A percentile compares a stretch with the other conserved stretches of the same genome.
phyloP scores from a whole-genome alignment of 2,797 vertebrate genomes.

The Ptychobarbus kaznakovi region DNA sequence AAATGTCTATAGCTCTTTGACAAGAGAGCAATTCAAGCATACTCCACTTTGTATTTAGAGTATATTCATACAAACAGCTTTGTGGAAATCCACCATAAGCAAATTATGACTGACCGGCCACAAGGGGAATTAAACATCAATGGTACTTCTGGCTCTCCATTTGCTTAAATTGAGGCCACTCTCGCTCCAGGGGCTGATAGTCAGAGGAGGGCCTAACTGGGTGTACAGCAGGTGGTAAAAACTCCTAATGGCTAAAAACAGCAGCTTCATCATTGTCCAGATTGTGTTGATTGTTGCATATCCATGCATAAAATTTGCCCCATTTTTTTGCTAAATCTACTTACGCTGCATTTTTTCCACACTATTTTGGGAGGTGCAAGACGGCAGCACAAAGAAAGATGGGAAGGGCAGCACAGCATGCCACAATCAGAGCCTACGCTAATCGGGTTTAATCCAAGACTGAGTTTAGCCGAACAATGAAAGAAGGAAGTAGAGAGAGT shows the following conservation, averaged over 20 bases:
- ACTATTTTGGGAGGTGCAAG: slow-evolving; percentile 46
- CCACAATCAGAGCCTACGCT: slow-evolving; percentile 60
- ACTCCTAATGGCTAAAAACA: slow-evolving; percentile 37
- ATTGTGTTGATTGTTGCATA: slow-evolving; percentile 56
- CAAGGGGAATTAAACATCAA: slow-evolving; percentile 39
- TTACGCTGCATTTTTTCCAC: slow-evolving; percentile 48
- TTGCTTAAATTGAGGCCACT: slow-evolving; percentile 30
- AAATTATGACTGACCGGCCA: slow-evolving; percentile 20
- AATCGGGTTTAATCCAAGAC: slow-evolving; percentile 74
- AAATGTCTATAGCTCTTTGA: slow-evolving; percentile 40
- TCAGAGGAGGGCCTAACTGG: slow-evolving; percentile 11
- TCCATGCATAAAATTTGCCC: slow-evolving; percentile 58
- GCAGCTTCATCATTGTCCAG: slow-evolving; percentile 47
- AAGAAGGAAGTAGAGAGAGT: slow-evolving; percentile 39
- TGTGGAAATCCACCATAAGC: slow-evolving; percentile 26
- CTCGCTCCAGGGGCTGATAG: slow-evolving; percentile 29
- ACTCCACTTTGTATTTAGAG: slow-evolving; percentile 20
- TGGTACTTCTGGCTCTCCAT: slow-evolving; percentile 38
- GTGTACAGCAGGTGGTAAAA: slow-evolving; percentile 51
- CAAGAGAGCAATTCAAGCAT: slow-evolving; percentile 41
- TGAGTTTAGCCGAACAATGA: slow-evolving; percentile 63
- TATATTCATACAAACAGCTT: slow-evolving; percentile 36
- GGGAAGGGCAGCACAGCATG: slow-evolving; percentile 55
- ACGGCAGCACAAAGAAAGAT: slow-evolving; percentile 55
- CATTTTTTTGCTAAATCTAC: slow-evolving; percentile 52